phyloP scores from a whole-genome alignment of 2,113 vertebrate species.

The Petroica traversi region DNA sequence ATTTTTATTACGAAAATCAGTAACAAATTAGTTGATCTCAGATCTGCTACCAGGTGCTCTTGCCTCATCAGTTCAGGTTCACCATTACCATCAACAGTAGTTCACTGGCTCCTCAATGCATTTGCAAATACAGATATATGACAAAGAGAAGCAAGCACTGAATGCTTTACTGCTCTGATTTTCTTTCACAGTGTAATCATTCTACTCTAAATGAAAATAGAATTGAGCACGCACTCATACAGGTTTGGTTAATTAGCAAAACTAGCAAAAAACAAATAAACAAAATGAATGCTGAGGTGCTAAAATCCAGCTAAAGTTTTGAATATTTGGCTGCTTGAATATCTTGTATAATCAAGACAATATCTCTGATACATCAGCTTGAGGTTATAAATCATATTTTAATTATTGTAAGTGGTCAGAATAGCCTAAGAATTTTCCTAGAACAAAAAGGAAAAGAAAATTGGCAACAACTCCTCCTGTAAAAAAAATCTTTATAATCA shows the following conservation, averaged over 20 bases:
- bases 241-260: background rate
- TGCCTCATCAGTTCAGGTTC: background rate
- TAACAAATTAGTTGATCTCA: background rate
- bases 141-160: background rate
- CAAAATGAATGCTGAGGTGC: background rate
- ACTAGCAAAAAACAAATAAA: background rate
- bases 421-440: background rate
- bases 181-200: background rate
- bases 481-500: rapidly evolving
- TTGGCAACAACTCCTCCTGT: rapidly evolving
- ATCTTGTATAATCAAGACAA: background rate
- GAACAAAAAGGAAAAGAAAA: background rate
- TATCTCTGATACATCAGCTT: background rate
- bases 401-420: background rate
- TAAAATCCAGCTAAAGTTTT: background rate
- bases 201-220: background rate
- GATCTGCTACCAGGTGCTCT: background rate
- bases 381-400: background rate
- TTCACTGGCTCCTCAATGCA: background rate
- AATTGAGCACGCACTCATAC: background rate
- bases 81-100: background rate
- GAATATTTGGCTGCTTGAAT: background rate
- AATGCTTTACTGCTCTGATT: background rate
- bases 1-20: background rate
- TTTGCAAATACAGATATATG: background rate